Evolutionary conservation across 2,797 vertebrate species (phyloP).

Genomic region (Chelonia mydas): DNA sequence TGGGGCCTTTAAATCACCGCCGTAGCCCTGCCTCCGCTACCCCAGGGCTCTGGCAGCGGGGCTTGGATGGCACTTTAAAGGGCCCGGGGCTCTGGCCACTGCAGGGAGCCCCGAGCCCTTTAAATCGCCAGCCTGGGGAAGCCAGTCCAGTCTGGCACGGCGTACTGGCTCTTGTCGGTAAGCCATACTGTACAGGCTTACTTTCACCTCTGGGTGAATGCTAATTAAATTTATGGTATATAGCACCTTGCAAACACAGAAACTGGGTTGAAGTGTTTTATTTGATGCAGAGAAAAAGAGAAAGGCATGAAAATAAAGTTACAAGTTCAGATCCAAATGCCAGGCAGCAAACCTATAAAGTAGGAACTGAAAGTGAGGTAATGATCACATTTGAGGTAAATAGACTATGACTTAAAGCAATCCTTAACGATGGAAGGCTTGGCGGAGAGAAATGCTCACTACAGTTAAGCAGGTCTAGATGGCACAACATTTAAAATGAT

Average conservation of each 20-base stretch:
- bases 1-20: too few relatives aligned
- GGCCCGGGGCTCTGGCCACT: too few relatives aligned
- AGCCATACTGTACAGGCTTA: too few relatives aligned
- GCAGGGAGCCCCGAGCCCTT: too few relatives aligned
- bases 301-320: not conserved
- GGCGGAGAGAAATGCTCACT: not conserved
- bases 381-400: not conserved
- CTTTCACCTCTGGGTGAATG: too few relatives aligned
- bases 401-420: not conserved
- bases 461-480: not conserved
- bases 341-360: not conserved
- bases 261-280: not conserved
- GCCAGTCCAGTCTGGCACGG: too few relatives aligned
- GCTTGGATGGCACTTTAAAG: too few relatives aligned
- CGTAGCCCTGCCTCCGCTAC: too few relatives aligned
- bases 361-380: not conserved
- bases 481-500: not conserved
- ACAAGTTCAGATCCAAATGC: not conserved
- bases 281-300: not conserved
- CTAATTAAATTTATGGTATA: too few relatives aligned
- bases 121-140: too few relatives aligned
- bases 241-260: not conserved
- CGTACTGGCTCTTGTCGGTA: too few relatives aligned
- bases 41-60: too few relatives aligned
- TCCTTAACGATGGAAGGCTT: not conserved